phyloP scores from a whole-genome alignment of 2,888 invertebrate genomes.

The Julus scandinavius region DNA sequence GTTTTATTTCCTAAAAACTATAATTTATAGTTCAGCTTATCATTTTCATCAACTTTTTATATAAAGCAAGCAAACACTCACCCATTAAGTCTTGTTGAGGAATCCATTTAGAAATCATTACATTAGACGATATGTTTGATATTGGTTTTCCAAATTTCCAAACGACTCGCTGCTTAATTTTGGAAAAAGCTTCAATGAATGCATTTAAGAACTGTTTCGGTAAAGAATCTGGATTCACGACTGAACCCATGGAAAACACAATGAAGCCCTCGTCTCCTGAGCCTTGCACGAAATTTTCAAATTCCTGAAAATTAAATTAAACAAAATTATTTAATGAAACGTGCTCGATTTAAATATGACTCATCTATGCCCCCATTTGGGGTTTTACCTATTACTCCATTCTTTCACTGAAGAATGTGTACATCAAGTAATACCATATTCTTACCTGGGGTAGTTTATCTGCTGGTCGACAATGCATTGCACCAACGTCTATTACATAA shows the following conservation, averaged over 20 bases:
- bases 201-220: not conserved
- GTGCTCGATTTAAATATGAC: no score
- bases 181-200: conserved; percentile 37
- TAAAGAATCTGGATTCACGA: not conserved
- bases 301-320: not conserved
- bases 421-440: not conserved
- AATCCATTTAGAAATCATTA: conserved; percentile 49
- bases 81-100: conserved; percentile 52
- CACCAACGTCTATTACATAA: conserved; percentile 49
- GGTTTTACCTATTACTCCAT: no score
- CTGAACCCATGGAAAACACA: conserved; percentile 52
- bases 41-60: not conserved
- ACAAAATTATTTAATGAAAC: not conserved
- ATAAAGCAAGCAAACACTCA: not conserved
- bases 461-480: conserved; percentile 54
- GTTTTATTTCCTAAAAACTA: not conserved
- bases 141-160: conserved; percentile 50
- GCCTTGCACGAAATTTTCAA: conserved; percentile 1
- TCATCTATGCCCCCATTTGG: no score
- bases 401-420: no score
- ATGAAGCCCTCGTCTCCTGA: conserved; percentile 47
- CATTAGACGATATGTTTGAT: conserved; percentile 9
- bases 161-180: conserved; percentile 37
- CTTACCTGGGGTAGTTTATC: conserved; percentile 45
- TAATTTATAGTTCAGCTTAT: not conserved